A percentile compares a stretch with the other conserved stretches of the same genome.
phyloP scores from a whole-genome alignment of 2,888 invertebrate species.

The Brachyopa scutellaris region DNA sequence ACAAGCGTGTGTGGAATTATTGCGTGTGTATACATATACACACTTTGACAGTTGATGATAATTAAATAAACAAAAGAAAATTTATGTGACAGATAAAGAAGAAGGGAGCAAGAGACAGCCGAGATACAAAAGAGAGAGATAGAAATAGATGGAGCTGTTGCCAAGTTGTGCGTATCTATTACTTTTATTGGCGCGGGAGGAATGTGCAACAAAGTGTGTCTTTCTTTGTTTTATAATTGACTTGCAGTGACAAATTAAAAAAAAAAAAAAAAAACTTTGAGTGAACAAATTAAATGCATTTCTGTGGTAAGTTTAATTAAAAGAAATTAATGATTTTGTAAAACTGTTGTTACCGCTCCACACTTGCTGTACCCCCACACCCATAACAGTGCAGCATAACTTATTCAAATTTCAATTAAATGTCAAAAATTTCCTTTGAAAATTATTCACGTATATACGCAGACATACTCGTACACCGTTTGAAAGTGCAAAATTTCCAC shows the following conservation, averaged over 20 bases:
- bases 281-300: conserved; percentile 1
- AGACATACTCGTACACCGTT: background rate
- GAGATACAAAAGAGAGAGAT: background rate
- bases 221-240: background rate
- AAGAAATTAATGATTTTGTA: background rate
- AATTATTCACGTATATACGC: conserved; percentile 10
- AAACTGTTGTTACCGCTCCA: background rate
- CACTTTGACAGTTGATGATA: conserved; percentile 64
- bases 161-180: background rate
- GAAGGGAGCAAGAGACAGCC: background rate
- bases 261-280: background rate
- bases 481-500: conserved; percentile 7
- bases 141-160: background rate
- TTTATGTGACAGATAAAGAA: conserved; percentile 54
- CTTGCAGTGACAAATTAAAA: conserved; percentile 1
- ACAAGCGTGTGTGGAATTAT: conserved; percentile 7
- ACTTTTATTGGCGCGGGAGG: conserved; percentile 43
- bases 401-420: conserved; percentile 71
- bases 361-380: conserved; percentile 10
- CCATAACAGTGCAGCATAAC: conserved; percentile 3
- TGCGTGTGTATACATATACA: conserved; percentile 45
- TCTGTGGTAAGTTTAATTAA: conserved; percentile 51
- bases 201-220: conserved; percentile 63
- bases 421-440: conserved; percentile 47
- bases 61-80: conserved; percentile 70